Evolutionary conservation across 2,888 invertebrate genomes (phyloP), one percentile per base, ranked within the genome.

Genomic region (Ectobius pallidus): DNA sequence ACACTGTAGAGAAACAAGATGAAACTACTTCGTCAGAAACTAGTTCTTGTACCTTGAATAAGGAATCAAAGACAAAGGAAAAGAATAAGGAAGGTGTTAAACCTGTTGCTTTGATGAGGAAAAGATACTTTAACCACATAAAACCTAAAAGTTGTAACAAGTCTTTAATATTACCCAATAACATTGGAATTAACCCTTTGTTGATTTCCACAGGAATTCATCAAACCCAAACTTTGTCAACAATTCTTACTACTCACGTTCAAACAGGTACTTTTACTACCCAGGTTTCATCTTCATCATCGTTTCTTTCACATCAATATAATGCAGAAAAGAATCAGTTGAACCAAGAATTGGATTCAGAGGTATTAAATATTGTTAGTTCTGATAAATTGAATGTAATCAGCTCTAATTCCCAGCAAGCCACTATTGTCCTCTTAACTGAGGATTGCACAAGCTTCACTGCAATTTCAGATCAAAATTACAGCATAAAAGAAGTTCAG

Each of bases 371-470:
- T 30, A n/a, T 11, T 2, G 58, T 30, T 14, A 25, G 2, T 25
- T 58, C 58, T 30, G 32, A 58, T 30, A 58, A 30, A 6, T 6
- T 67, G 46, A 67, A 20, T 18, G 18, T 67, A 9, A 46, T 67
- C 25, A 46, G 46, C 46, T n/a, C 67, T 46, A 46, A 46, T 46
- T 30, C 67, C 16, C 67, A 44, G 11, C 42, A 39, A 16, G 49
- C 67, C 46, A 49, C 67, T n/a, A 67, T 67, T 9, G 46, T 67
- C 44, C 49, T 67, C 27, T 3, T 67, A 22, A 30, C 67, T 46
- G 67, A 49, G 14, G 46, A 67, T 11, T 25, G 30, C 18, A 67
- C n/a, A 16, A 58, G 30, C 25, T 58, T 58, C 30, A n/a, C 58
- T 30, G n/a, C 58, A 30, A 6, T 30, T 30, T 32, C 58, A 58